Evolutionary conservation across 1,140 invertebrate species (phyloP).

Genomic region (Sipha flava): DNA sequence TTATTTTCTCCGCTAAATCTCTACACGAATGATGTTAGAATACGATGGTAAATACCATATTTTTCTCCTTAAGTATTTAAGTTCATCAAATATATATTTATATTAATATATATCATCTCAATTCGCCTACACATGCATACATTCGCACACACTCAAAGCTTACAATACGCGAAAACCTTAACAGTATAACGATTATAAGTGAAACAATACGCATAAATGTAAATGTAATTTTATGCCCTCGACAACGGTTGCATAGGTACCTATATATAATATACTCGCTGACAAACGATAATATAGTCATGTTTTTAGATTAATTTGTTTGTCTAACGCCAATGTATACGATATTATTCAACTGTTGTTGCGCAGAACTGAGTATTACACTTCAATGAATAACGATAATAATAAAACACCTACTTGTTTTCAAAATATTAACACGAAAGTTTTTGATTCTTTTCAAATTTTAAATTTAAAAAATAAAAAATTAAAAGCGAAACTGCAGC

Average conservation of each 20-base stretch:
- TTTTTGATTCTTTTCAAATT: too few species aligned
- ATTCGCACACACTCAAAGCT: background rate
- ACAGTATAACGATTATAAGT: background rate
- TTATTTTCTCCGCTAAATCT: too few species aligned
- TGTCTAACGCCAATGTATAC: background rate
- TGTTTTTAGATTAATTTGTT: constrained; percentile 2
- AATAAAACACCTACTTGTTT: background rate
- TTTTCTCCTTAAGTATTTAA: background rate
- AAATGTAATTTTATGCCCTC: background rate
- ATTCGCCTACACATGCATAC: background rate
- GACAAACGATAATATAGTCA: background rate
- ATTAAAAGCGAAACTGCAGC: too few species aligned
- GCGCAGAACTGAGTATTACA: background rate
- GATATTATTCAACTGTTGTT: background rate
- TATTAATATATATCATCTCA: background rate
- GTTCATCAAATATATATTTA: background rate
- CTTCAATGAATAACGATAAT: too few species aligned
- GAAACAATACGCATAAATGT: background rate
- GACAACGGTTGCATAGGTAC: background rate
- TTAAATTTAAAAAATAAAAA: too few species aligned
- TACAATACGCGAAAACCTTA: background rate
- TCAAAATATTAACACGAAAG: background rate
- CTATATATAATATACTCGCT: background rate
- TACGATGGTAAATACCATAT: background rate
- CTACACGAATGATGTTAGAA: too few species aligned